Evolutionary conservation across 30 jellyfish, hydroid and myxozoan genomes (phyloP), one percentile per base, ranked within the genome.

Genomic region (Aurelia aurita): DNA sequence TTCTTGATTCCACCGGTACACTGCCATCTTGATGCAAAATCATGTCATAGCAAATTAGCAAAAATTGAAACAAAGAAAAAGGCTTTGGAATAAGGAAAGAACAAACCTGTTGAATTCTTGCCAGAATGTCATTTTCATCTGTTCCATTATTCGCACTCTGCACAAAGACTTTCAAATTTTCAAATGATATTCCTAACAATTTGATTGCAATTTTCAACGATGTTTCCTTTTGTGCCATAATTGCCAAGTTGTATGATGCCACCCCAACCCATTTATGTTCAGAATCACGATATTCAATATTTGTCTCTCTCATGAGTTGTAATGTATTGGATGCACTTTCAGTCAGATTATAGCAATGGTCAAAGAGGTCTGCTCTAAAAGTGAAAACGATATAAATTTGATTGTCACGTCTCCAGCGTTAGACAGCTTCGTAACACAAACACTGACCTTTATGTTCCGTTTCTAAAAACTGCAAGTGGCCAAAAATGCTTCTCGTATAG

Each of bases 261-360:
- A 69, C 81, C 21, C 93, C 87, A 58, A 83, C 10, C 93, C 93
- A 83, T 8, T 58, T 45, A 35, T 57, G 61, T 49, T 83, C 93
- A 19, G 77, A 15, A 47, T 39, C 65, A 44, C 28, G 72, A 49
- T 54, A 31, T n/a, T 44, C 63, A 9, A 67, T 19, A 3, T 58
- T 29, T 15, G 20, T 0, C 26, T 82, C 70, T 54, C 14, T 66
- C 85, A 82, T 82, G 5, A 44, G 23, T 39, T 43, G 55, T 39
- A 83, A 27, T 6, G 85, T 35, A 3, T 34, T 32, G 0, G 66
- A 16, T 6, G 81, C 87, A 68, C 77, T 83, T 23, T 61, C 74
- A n/a, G 46, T 53, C 18, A 83, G 22, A 22, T 22, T 16, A 27
- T 28, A 47, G 70, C 86, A 57, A 51, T 31, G 8, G 20, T 59